Evolutionary conservation across 2,888 invertebrate genomes (phyloP).

Genomic region (Autographa gamma): DNA sequence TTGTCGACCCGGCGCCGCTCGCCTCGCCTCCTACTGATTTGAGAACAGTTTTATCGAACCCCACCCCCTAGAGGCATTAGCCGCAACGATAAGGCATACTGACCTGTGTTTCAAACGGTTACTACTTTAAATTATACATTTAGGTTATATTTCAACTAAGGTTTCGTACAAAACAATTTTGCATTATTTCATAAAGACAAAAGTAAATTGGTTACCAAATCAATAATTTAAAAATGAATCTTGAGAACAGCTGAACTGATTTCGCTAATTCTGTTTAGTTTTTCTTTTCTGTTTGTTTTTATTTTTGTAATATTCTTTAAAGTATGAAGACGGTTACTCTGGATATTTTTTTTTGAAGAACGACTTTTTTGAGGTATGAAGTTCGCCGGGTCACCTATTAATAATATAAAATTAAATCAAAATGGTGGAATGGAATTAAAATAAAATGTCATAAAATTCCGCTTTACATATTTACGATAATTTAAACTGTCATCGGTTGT

Average conservation of each 20-base stretch:
- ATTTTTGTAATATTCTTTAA: too few relatives aligned
- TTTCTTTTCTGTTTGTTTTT: too few relatives aligned
- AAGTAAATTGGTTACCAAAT: too few relatives aligned
- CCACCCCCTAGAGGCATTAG: slow-evolving; percentile 39
- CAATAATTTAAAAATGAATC: too few relatives aligned
- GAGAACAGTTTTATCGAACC: slow-evolving; percentile 58
- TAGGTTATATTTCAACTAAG: too few relatives aligned
- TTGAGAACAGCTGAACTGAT: too few relatives aligned
- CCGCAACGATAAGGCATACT: slow-evolving; percentile 32
- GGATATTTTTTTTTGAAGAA: too few relatives aligned
- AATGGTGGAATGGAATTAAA: not conserved
- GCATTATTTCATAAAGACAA: slow-evolving; percentile 10
- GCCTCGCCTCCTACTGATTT: slow-evolving; percentile 59
- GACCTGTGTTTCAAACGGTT: not conserved
- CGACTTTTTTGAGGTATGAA: too few relatives aligned
- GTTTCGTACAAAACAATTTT: not conserved
- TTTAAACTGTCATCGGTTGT: not conserved
- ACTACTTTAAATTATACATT: too few relatives aligned
- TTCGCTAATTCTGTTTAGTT: too few relatives aligned
- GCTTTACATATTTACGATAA: not conserved
- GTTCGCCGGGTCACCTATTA: too few relatives aligned
- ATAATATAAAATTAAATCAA: not conserved
- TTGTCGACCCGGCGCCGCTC: slow-evolving; percentile 70
- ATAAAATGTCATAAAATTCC: not conserved
- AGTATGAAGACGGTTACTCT: too few relatives aligned